Base-by-base conservation (phyloP, 2,113 vertebrate species). In the Sturnira hondurensis region DNA sequence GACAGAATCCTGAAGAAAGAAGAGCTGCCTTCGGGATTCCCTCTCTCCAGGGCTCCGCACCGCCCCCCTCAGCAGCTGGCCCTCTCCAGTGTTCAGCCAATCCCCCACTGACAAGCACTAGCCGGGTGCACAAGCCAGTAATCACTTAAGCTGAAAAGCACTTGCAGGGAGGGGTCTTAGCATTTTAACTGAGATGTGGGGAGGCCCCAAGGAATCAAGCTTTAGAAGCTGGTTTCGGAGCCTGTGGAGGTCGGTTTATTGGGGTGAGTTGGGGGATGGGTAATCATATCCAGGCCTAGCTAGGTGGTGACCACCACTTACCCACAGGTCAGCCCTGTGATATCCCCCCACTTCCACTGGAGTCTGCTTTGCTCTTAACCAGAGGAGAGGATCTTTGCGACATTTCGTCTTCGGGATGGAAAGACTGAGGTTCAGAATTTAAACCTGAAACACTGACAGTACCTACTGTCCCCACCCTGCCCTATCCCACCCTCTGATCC, bases 131-230 rank as follows among this genome's bases (percentile, higher is more conserved):
- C 74, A 41, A 14, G 63, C 70, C 28, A 45, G 91, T 95, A 95
- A 97, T 92, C 97, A 86, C 85, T 82, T 95, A 92, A 95, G 88
- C 97, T 65, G 84, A 73, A 94, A 97, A 92, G 90, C 71, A 73
- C 58, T 68, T 81, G 45, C 38, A 43, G 68, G 33, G 16, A 43
- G 63, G 28, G 16, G 73, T 67, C 83, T 93, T 74, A 89, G 90
- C 47, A 67, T 96, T 94, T 95, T 68, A 89, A 68, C 76, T 12
- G 86, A 93, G 77, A 65, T 7, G 14, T 0, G 20, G 84, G 9
- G 8, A 74, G 68, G 71, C 47, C 67, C 5, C 22, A 9, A 31
- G 20, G 88, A 78, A 58, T 45, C 28, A 4, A 36, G 71, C 15
- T 52, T 38, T 31, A 41, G 31, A 70, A 73, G 56, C 7, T 4